Percentiles rank a stretch among this genome's conserved stretches.
Evolutionary conservation across 2,888 invertebrate species (phyloP).

Genomic region (Aromia moschata): DNA sequence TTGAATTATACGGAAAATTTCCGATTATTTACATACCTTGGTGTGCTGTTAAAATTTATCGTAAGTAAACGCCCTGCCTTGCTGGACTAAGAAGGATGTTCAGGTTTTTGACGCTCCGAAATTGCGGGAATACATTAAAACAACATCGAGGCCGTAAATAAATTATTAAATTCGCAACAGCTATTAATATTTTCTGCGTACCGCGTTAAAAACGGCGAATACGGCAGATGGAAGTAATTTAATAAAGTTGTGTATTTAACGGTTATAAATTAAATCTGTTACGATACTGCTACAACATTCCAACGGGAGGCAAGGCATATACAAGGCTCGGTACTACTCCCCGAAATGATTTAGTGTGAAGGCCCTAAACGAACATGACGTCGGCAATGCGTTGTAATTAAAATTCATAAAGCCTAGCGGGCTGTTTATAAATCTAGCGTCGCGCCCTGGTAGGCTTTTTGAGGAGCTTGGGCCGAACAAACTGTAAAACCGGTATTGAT

Average conservation of each 20-base stretch:
- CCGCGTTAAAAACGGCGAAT: no score
- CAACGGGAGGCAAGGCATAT: conserved; percentile 31
- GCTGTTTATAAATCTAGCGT: conserved; percentile 48
- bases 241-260: conserved; percentile 13
- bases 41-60: no score
- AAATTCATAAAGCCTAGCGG: conserved; percentile 48
- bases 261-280: conserved; percentile 24
- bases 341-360: conserved; percentile 38
- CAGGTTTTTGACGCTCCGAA: no score
- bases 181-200: no score
- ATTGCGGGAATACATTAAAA: no score
- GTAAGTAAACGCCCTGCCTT: no score
- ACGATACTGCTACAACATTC: conserved; percentile 33
- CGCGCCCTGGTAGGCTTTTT: conserved; percentile 40
- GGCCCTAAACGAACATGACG: conserved; percentile 33
- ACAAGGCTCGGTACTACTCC: conserved; percentile 32
- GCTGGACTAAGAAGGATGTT: no score
- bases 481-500: conserved; percentile 47
- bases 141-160: no score
- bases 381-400: conserved; percentile 47
- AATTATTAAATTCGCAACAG: no score
- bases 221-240: background rate
- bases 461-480: conserved; percentile 32
- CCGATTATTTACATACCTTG: no score
- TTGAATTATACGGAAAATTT: no score